A percentile compares a stretch with the other conserved stretches of the same genome.
Evolutionary conservation across 2,113 vertebrate genomes (phyloP).

Genomic region (Lynx canadensis): DNA sequence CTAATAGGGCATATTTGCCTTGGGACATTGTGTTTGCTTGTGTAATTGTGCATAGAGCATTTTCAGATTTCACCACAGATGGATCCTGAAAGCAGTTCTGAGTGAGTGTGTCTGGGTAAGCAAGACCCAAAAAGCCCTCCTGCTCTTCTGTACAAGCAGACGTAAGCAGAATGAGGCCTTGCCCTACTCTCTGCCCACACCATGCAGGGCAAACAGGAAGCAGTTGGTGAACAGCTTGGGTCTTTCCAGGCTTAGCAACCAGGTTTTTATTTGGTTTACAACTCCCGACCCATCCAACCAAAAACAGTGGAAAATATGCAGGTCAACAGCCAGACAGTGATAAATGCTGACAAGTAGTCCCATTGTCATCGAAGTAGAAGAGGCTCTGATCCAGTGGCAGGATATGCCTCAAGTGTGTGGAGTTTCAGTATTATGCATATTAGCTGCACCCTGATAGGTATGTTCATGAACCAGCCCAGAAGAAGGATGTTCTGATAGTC

Average conservation of each 20-base stretch:
- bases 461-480: not conserved
- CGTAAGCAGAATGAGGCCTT: constrained; percentile 69
- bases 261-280: constrained; percentile 79
- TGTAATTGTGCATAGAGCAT: constrained; percentile 85
- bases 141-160: constrained; percentile 62
- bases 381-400: not conserved
- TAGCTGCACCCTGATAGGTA: not conserved
- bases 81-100: constrained; percentile 76
- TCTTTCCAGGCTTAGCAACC: constrained; percentile 75
- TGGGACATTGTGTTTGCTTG: constrained; percentile 85
- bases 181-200: constrained; percentile 50
- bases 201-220: constrained; percentile 77
- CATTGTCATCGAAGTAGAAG: not conserved
- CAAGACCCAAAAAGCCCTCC: constrained; percentile 78
- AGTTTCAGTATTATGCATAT: not conserved
- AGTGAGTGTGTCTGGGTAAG: constrained; percentile 71
- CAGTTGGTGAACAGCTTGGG: constrained; percentile 66
- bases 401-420: not conserved
- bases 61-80: constrained; percentile 80
- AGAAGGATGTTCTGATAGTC: not conserved
- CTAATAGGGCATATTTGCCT: constrained; percentile 83
- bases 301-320: constrained; percentile 71
- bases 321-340: not conserved
- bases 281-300: constrained; percentile 52
- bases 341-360: not conserved